phyloP scores from a whole-genome alignment of 2,888 invertebrate genomes.

The Pseudolycoriella hygida region DNA sequence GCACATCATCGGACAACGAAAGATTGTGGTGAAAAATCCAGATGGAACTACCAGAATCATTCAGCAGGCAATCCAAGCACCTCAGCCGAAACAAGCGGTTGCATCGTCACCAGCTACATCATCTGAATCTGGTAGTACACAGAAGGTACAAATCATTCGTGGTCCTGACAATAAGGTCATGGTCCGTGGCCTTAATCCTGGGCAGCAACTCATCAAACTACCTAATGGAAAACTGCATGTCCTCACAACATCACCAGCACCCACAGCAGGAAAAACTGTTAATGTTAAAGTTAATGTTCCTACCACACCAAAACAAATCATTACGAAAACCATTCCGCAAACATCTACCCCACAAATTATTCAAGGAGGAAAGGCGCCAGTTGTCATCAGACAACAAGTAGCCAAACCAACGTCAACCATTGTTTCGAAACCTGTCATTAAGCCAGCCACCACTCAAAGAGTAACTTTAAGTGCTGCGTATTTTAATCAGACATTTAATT shows the following conservation, averaged over 20 bases:
- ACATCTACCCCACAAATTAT: neutral
- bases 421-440: neutral
- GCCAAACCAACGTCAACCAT: neutral
- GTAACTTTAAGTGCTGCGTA: neutral
- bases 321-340: constrained; percentile 4
- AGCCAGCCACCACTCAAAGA: neutral
- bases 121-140: constrained; percentile 38
- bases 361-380: constrained; percentile 7
- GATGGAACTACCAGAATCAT: constrained; percentile 48
- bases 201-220: constrained; percentile 84
- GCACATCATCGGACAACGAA: constrained; percentile 19
- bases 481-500: too few species aligned
- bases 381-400: constrained; percentile 10
- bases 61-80: constrained; percentile 41
- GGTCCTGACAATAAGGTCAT: constrained; percentile 72
- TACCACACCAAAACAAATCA: neutral
- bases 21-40: constrained; percentile 30
- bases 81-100: constrained; percentile 14
- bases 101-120: constrained; percentile 35
- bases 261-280: neutral
- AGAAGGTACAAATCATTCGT: constrained; percentile 80
- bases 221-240: constrained; percentile 87
- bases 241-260: constrained; percentile 30
- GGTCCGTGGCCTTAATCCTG: constrained; percentile 77
- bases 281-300: too few species aligned